These are phyloP conservation scores for Myanophis thanlyinensis DNA, from an alignment of 2,113 vertebrate species.

Conservation along the genomic window DNA sequence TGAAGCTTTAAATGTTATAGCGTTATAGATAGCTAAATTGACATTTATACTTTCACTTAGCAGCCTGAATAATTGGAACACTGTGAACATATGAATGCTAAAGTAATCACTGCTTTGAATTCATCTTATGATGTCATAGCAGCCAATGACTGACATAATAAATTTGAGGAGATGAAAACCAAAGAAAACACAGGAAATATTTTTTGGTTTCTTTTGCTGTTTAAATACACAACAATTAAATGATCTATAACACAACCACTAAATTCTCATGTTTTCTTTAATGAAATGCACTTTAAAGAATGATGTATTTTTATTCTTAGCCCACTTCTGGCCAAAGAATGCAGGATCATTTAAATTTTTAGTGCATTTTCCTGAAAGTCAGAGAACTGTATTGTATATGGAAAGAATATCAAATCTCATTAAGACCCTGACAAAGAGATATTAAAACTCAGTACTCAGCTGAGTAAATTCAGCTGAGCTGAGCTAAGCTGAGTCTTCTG, in stretches of 20 bases:
- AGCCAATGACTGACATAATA: slow-evolving; percentile 63
- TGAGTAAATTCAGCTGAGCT: background rate
- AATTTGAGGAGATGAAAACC: slow-evolving; percentile 66
- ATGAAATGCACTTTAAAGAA: slow-evolving; percentile 68
- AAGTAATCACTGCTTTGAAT: slow-evolving; percentile 70
- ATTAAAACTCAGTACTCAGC: background rate
- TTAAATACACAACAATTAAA: slow-evolving; percentile 70
- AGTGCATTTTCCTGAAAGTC: slow-evolving; percentile 32
- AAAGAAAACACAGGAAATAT: slow-evolving; percentile 56
- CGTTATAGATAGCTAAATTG: slow-evolving; percentile 71
- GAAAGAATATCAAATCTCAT: slow-evolving; percentile 10
- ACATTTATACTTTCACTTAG: slow-evolving; percentile 75
- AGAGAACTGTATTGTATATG: slow-evolving; percentile 4
- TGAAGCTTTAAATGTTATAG: slow-evolving; percentile 69
- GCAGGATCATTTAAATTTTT: slow-evolving; percentile 40
- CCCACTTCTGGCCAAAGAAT: slow-evolving; percentile 34
- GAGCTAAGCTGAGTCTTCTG: too few species aligned
- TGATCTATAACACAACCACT: slow-evolving; percentile 58
- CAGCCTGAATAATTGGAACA: slow-evolving; percentile 69
- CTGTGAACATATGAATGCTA: slow-evolving; percentile 67
- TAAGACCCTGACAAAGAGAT: background rate
- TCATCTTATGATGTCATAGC: slow-evolving; percentile 78
- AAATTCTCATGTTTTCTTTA: slow-evolving; percentile 61
- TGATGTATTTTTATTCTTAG: slow-evolving; percentile 55
- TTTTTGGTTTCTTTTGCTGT: slow-evolving; percentile 44